Conservation (phyloP, 2,888 invertebrate genomes). For the Perizoma affinitatum region DNA sequence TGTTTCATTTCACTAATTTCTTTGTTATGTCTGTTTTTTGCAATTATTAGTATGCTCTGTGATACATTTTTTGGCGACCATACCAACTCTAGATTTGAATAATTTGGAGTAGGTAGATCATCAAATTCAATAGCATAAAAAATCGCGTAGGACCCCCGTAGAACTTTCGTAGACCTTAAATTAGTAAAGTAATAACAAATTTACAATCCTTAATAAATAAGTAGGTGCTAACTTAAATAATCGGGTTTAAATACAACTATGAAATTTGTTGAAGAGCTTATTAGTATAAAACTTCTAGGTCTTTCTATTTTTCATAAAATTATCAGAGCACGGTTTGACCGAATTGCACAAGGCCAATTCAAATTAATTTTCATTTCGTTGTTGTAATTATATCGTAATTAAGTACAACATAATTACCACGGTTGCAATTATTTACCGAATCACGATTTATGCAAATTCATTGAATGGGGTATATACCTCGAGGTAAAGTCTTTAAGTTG, state of each 20-base stretch:
- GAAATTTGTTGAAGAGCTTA: no score
- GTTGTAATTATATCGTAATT: conserved; percentile 23
- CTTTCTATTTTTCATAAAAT: conserved; percentile 28
- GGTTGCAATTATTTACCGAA: conserved; percentile 16
- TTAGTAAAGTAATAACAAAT: not conserved
- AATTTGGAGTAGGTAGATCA: no score
- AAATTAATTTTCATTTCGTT: conserved; percentile 32
- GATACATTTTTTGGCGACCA: conserved; percentile 33
- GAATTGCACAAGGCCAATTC: conserved; percentile 51
- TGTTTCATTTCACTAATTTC: conserved; percentile 55
- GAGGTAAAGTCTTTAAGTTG: not conserved
- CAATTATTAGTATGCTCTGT: conserved; percentile 43
- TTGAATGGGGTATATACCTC: not conserved
- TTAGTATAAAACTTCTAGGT: not conserved
- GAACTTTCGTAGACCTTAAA: conserved; percentile 3
- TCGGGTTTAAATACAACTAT: not conserved
- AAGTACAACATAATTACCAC: conserved; percentile 21
- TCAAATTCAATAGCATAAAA: not conserved
- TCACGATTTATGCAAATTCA: conserved; percentile 4
- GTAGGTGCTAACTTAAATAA: conserved; percentile 6
- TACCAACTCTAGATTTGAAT: no score
- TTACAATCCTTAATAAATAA: no score
- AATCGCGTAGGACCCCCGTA: conserved; percentile 12
- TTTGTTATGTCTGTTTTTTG: conserved; percentile 60
- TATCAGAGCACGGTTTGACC: conserved; percentile 56